Base-by-base conservation (phyloP, 2,888 invertebrate genomes). In the Orthosia gothica region DNA sequence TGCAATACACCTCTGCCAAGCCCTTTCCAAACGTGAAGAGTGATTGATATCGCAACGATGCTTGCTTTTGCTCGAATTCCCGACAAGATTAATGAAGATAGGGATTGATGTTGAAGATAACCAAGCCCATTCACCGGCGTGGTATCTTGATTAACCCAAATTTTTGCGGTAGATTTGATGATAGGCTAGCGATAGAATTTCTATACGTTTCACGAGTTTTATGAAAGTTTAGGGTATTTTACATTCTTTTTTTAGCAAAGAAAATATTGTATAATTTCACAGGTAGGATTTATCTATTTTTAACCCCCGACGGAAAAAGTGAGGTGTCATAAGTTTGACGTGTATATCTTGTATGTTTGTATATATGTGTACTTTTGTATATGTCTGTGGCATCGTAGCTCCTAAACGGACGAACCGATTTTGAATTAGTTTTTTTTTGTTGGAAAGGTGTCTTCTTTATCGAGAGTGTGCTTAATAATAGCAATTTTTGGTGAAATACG, bases 141-240 rank as follows among this genome's bases (percentile, higher is more conserved):
- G 13, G n/a, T 82, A 81, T 83, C 63, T 66, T 40, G 15, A 57
- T 26, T 79, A 70, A 83, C 70, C 81, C 26, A 78, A 9, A 66
- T 80, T 59, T 52, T 62, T 55, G 13, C 40, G 12, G 12, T 57
- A 59, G 11, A 63, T 50, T 49, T 3, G 18, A 5, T 61, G 57
- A 75, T 69, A 59, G 18, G 13, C 11, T 2, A 5, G 57, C 47
- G 47, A 45, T 16, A 50, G 32, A 16, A 45, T 57, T 58, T 40
- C 26, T 54, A 49, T 58, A 5, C 4, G 49, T n/a, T 63, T 71
- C 13, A 15, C 3, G 13, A 54, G 9, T 5, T 45, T 54, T 40
- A 18, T 3, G 23, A 23, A 32, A 23, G 4, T 18, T 40, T 2
- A 13, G 23, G 0, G 1, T 7, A 13, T 50, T 57, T 32, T 11